phyloP scores from a whole-genome alignment of 1,140 invertebrate genomes.

The Contarinia nasturtii region DNA sequence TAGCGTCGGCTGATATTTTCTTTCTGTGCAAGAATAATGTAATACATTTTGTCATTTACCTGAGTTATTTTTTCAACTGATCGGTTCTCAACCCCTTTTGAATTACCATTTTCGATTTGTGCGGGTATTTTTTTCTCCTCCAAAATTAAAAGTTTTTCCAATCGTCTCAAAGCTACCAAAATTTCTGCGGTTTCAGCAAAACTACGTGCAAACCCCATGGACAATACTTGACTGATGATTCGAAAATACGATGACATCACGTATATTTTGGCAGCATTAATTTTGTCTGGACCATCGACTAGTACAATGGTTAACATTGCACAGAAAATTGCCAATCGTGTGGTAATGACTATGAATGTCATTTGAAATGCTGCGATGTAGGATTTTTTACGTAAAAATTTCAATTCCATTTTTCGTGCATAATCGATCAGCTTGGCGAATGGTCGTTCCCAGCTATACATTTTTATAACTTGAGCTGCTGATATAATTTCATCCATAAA shows the following conservation, averaged over 20 bases:
- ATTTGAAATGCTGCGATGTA: constrained; percentile 51
- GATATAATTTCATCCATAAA: too few species aligned
- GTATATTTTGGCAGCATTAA: constrained; percentile 39
- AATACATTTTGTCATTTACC: constrained; percentile 23
- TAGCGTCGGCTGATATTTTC: too few species aligned
- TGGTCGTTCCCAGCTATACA: constrained; percentile 78
- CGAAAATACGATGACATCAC: too few species aligned
- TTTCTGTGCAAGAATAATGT: too few species aligned
- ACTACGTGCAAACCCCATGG: constrained; percentile 35
- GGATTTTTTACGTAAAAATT: constrained; percentile 37
- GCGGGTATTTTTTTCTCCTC: constrained; percentile 28
- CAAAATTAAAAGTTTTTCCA: constrained; percentile 38
- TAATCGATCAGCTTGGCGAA: constrained; percentile 48
- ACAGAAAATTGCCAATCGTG: constrained; percentile 41
- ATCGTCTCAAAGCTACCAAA: constrained; percentile 47
- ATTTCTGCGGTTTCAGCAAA: constrained; percentile 35
- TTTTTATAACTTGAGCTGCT: constrained; percentile 74
- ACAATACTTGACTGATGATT: background rate
- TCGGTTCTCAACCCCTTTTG: constrained; percentile 2
- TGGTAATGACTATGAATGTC: constrained; percentile 48
- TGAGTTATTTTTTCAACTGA: constrained; percentile 16
- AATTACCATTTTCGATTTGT: background rate
- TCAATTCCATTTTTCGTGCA: constrained; percentile 37
- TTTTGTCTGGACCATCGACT: constrained; percentile 22
- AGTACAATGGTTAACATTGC: constrained; percentile 33